These are phyloP conservation scores for Trichacis sp. DNA, from an alignment of 2,888 invertebrate species.

Conservation along the genomic window DNA sequence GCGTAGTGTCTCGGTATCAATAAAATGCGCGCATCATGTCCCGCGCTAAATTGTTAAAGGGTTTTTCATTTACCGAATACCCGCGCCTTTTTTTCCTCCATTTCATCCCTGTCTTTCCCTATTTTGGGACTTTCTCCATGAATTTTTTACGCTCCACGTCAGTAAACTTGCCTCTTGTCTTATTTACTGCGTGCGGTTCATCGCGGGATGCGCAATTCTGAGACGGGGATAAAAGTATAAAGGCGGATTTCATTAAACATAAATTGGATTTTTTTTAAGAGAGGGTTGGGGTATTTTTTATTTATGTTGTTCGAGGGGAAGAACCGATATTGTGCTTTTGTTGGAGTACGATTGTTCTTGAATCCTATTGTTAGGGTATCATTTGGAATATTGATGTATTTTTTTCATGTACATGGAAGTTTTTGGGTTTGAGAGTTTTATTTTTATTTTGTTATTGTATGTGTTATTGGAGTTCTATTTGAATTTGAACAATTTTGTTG, in stretches of 20 bases:
- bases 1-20: conserved; percentile 19
- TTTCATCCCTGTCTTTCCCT: too few relatives aligned
- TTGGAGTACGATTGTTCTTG: too few relatives aligned
- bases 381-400: not conserved
- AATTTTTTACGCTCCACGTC: not conserved
- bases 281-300: too few relatives aligned
- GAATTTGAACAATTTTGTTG: too few relatives aligned
- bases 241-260: not conserved
- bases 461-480: too few relatives aligned
- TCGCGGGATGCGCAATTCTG: not conserved
- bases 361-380: not conserved
- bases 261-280: too few relatives aligned
- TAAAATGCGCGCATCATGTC: conserved; percentile 25
- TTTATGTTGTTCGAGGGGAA: not conserved
- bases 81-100: not conserved
- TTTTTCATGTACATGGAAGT: too few relatives aligned
- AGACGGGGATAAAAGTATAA: not conserved
- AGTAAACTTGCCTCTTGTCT: not conserved
- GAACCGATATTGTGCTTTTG: not conserved
- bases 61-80: conserved; percentile 28
- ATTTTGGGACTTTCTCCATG: not conserved
- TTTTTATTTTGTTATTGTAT: too few relatives aligned
- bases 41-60: conserved; percentile 29
- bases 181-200: not conserved
- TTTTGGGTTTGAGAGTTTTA: too few relatives aligned